Conservation (phyloP, 2,888 invertebrate genomes). For the Adelphocoris suturalis region DNA sequence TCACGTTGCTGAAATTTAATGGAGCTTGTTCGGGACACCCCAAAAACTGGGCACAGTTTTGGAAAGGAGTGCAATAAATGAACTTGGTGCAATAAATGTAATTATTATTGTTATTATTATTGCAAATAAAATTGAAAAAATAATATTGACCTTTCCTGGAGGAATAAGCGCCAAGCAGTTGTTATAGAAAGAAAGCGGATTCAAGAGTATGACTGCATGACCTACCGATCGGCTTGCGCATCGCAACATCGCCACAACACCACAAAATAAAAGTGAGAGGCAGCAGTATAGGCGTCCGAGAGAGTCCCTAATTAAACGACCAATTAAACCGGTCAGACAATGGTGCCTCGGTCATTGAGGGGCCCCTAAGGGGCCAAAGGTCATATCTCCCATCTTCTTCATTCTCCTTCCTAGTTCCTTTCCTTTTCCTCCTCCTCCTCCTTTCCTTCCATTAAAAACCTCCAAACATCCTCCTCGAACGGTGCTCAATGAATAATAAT, state of each 20-base stretch:
- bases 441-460: neutral
- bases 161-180: too few relatives aligned
- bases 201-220: neutral
- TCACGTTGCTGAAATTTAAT: too few relatives aligned
- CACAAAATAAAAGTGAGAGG: slow-evolving; percentile 56
- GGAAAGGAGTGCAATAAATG: too few relatives aligned
- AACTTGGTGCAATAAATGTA: too few relatives aligned
- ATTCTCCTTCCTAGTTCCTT: slow-evolving; percentile 35
- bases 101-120: too few relatives aligned
- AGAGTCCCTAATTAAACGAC: slow-evolving; percentile 63
- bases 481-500: slow-evolving; percentile 38
- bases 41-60: too few relatives aligned
- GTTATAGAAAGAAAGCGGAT: neutral
- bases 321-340: slow-evolving; percentile 67
- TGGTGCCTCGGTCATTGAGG: slow-evolving; percentile 67
- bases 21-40: too few relatives aligned
- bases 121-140: too few relatives aligned
- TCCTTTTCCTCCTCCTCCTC: neutral
- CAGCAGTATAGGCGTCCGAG: slow-evolving; percentile 49
- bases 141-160: too few relatives aligned
- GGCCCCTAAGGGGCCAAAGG: slow-evolving; percentile 49
- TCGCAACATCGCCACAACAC: neutral
- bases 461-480: slow-evolving; percentile 18
- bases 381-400: slow-evolving; percentile 47
- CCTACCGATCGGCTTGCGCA: neutral